Evolutionary conservation across 2,797 vertebrate genomes (phyloP).

Genomic region (Pogonophryne albipinna): DNA sequence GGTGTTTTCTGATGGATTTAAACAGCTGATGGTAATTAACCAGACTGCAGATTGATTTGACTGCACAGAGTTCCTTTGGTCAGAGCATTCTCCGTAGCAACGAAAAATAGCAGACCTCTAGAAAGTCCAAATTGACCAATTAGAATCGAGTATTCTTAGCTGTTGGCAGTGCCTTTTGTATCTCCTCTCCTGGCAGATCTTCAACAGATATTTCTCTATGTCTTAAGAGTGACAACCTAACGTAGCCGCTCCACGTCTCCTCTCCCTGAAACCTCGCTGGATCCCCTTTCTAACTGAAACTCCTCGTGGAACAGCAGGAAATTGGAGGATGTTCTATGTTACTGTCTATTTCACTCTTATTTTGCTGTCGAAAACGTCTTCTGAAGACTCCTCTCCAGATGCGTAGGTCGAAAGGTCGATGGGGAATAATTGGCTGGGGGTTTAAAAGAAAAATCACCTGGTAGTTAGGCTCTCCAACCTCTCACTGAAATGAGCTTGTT

Average conservation of each 20-base stretch:
- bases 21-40: no score
- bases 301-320: slow-evolving; percentile 2
- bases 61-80: no score
- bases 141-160: no score
- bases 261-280: background rate
- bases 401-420: slow-evolving; percentile 6
- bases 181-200: no score
- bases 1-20: no score
- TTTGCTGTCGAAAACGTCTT: background rate
- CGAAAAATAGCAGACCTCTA: no score
- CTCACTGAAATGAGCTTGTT: slow-evolving; percentile 33
- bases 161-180: no score
- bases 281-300: slow-evolving; percentile 15
- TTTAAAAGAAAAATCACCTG: slow-evolving; percentile 9
- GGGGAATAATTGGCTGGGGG: slow-evolving; percentile 46
- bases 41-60: no score
- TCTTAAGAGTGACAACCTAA: background rate
- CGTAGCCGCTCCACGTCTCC: slow-evolving; percentile 3
- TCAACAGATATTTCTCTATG: no score
- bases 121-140: no score
- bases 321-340: background rate
- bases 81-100: no score
- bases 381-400: background rate
- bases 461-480: slow-evolving; percentile 1
- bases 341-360: slow-evolving; percentile 13